Conservation (phyloP, 2,797 vertebrate genomes). For the Myripristis jacobus region DNA sequence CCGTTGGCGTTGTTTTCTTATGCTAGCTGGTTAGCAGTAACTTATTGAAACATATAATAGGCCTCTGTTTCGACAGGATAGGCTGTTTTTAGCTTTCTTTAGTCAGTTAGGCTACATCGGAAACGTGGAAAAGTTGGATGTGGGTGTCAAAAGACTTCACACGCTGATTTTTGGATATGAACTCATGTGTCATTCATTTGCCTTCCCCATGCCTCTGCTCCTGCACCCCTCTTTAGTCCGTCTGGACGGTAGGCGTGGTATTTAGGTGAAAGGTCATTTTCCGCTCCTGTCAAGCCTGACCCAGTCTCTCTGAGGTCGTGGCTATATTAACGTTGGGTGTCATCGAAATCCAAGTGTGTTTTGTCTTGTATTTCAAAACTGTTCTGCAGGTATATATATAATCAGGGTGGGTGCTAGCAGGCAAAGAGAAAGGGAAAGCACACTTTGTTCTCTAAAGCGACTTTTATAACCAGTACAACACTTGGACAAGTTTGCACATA, state of each 20-base stretch:
- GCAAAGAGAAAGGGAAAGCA: neutral
- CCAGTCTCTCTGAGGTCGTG: slow-evolving; percentile 59
- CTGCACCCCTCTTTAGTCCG: slow-evolving; percentile 2
- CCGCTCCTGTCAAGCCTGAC: slow-evolving; percentile 21
- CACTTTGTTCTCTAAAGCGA: too few species aligned
- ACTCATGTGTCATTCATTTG: too few species aligned
- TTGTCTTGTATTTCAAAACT: neutral
- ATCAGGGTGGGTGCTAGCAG: neutral
- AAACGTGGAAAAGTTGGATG: neutral
- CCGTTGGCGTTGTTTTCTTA: neutral
- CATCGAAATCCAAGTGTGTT: neutral
- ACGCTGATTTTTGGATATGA: too few species aligned
- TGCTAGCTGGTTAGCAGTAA: slow-evolving; percentile 14
- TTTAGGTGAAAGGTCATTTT: slow-evolving; percentile 79
- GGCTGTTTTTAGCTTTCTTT: too few species aligned
- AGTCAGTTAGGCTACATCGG: neutral
- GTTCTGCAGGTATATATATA: neutral
- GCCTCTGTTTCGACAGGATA: too few species aligned
- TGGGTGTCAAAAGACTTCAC: rapidly evolving
- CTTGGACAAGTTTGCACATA: too few species aligned
- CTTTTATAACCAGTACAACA: too few species aligned
- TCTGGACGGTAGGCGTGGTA: slow-evolving; percentile 58
- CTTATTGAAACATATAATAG: slow-evolving; percentile 1
- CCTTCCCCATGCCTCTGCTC: neutral
- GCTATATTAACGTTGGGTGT: slow-evolving; percentile 4